These are phyloP conservation scores for Oceanodroma tethys DNA, from an alignment of 2,113 vertebrate species.

Conservation along the genomic window DNA sequence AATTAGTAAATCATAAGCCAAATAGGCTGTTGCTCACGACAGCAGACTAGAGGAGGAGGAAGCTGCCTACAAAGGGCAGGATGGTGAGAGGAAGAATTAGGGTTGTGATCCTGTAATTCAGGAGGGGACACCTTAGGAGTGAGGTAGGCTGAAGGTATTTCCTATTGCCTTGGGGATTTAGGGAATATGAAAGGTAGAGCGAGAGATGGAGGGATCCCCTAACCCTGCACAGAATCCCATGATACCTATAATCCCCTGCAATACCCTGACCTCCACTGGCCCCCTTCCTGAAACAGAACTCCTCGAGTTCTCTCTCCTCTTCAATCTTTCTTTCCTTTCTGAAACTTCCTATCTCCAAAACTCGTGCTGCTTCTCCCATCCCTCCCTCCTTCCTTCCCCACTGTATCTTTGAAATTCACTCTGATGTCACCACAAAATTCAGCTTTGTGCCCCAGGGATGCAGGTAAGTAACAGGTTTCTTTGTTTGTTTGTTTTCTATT, in stretches of 20 bases:
- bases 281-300: not conserved
- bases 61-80: not conserved
- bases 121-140: not conserved
- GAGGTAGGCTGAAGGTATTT: not conserved
- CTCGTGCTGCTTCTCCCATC: not conserved
- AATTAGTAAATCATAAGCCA: not conserved
- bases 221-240: not conserved
- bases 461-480: not conserved
- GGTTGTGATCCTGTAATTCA: not conserved
- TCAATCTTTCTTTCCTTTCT: not conserved
- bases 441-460: not conserved
- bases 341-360: not conserved
- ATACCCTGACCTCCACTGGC: not conserved
- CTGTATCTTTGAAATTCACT: not conserved
- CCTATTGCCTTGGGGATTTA: not conserved
- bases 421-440: not conserved
- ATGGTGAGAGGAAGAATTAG: not conserved
- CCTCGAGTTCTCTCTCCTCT: not conserved
- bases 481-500: fast-evolving
- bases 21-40: not conserved
- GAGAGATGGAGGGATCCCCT: not conserved
- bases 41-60: not conserved
- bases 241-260: not conserved
- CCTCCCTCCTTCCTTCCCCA: not conserved
- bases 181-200: not conserved